Base-by-base conservation (phyloP, 2,113 vertebrate genomes). In the Lontra canadensis region DNA sequence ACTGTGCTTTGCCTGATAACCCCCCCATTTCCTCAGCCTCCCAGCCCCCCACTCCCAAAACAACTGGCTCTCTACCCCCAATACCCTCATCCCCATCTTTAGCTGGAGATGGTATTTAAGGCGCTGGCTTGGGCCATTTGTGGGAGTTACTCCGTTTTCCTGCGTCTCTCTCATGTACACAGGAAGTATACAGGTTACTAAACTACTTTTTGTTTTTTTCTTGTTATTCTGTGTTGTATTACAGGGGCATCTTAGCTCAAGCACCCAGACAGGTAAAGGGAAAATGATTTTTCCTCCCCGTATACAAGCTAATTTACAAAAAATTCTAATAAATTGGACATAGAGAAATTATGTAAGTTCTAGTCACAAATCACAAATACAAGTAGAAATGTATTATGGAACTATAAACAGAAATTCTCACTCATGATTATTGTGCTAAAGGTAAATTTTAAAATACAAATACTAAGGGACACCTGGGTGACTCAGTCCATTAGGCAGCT, bases 401-500 rank as follows among this genome's bases (percentile, higher is more conserved):
- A 49, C 23, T 91, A 93, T 47, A 86, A 84, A 71, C 21, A 86
- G 92, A 96, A 81, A 80, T 42, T 71, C 49, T 86, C 76, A 86
- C n/a, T 63, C 81, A 78, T 86, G 57, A 78, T 82, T 76, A 69
- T 1, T 59, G 26, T 71, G 57, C 42, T 83, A n/a, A 78, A 67
- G 80, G 88, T 74, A 92, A 94, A 92, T n/a, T 86, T 86, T 36
- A 92, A 85, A 86, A 63, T 15, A 78, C 8, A 81, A 88, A 95
- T 57, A 57, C 21, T 57, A 57, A 23, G 57, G 57, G 57, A 57
- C 57, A 57, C 7, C 20, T 57, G 20, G 55, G 55, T 57, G 20
- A 18, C 57, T 57, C 57, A 57, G 21, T 55, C 20, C 57, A 0
- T 57, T 57, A 23, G 20, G 57, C 57, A 57, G 20, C 7, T 23